Evolutionary conservation across 2,888 invertebrate species (phyloP), one percentile per base, ranked within the genome.

Genomic region (Caenorhabditis becei): DNA sequence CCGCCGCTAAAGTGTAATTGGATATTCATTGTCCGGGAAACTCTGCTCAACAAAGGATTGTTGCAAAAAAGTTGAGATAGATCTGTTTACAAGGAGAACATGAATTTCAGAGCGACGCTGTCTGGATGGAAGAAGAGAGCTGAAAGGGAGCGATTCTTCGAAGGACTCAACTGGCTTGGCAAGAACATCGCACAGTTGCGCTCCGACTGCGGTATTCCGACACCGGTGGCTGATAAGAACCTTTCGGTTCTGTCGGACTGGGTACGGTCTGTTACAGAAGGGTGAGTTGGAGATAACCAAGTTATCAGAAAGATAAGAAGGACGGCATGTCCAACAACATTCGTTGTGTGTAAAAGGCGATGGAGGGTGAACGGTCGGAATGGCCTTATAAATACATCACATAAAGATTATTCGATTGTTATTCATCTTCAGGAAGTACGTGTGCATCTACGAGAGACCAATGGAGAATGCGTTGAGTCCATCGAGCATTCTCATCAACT

Each of bases 141-240:
- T n/a, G 84, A 84, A 32, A 75, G 80, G 10, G 84, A 84, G 10
- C 35, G 70, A 16, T 77, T 84, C 14, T 66, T 78, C 16, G 77
- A 69, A 59, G 82, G 80, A 35, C 54, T 84, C 26, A 24, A 24
- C 20, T 75, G 77, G 59, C 28, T 84, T 5, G 82, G 82, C 20
- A 79, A 82, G 92, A 96, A 97, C 91, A 95, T 98, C 82, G 96
- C 96, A 0, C 97, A 98, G 92, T 91, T 92, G 1, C 72, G 88
- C 49, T 56, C 81, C 10, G 89, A 89, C 54, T 83, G 83, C 20
- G 88, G 88, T 2, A 72, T 89, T 24, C 71, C 78, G 23, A 85
- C 85, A 14, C 75, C 78, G 23, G 74, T 84, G 28, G 66, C 82
- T 20, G 83, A 87, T 47, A 82, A 82, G 26, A 84, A 79, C 8